These are phyloP conservation scores for Xylocopa sonorina DNA, from an alignment of 1,140 invertebrate species.

Conservation along the genomic window DNA sequence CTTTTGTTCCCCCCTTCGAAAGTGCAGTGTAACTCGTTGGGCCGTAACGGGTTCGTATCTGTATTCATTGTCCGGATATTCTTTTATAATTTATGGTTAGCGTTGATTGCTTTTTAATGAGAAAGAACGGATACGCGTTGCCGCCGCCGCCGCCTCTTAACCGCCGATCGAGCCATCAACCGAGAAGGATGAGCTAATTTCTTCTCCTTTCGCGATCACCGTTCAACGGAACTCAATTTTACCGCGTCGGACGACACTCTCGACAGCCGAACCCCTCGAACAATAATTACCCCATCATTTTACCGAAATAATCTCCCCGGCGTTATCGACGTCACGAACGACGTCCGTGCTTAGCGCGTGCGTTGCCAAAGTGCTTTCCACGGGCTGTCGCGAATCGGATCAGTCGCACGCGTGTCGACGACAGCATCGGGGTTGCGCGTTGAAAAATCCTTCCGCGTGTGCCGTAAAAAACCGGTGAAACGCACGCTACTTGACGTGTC, in stretches of 20 bases:
- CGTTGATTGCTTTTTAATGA: too few species aligned
- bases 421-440: conserved; percentile 25
- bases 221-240: not conserved
- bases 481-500: conserved; percentile 37
- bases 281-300: not conserved
- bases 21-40: not conserved
- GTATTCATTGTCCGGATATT: too few species aligned
- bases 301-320: not conserved
- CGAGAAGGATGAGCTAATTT: too few species aligned
- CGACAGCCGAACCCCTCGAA: not conserved
- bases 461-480: not conserved
- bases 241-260: not conserved
- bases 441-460: conserved; percentile 23
- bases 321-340: conserved; percentile 5
- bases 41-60: not conserved
- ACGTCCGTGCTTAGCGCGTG: not conserved
- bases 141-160: too few species aligned
- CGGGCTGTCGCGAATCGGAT: not conserved
- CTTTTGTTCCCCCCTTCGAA: not conserved
- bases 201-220: too few species aligned
- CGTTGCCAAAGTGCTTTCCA: not conserved
- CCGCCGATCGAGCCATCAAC: too few species aligned
- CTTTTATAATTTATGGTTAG: too few species aligned
- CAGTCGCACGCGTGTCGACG: conserved; percentile 32
- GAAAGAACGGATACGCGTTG: too few species aligned